Evolutionary conservation across 2,113 vertebrate species (phyloP).

Genomic region (Deroptyus accipitrinus): DNA sequence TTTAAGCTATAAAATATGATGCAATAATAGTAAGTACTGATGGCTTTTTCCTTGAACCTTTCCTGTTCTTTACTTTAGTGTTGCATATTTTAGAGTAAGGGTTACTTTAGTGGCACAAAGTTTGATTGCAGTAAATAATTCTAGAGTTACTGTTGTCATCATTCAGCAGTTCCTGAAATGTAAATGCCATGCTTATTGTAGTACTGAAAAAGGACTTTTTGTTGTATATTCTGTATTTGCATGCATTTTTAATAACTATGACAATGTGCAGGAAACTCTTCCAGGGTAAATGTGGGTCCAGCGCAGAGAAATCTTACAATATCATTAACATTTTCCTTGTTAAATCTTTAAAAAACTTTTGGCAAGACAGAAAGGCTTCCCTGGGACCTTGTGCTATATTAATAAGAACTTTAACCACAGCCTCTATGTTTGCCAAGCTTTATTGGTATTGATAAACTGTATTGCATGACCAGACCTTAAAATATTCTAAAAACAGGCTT

Average conservation of each 20-base stretch:
- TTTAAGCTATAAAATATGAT: not conserved
- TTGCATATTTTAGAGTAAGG: not conserved
- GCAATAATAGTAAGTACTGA: not conserved
- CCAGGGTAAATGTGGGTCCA: not conserved
- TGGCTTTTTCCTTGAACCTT: not conserved
- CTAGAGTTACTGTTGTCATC: not conserved
- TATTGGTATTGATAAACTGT: not conserved
- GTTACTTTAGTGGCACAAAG: not conserved
- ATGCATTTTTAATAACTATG: not conserved
- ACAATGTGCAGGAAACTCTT: not conserved
- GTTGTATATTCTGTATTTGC: not conserved
- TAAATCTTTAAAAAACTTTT: slow-evolving; percentile 35
- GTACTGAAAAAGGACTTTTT: not conserved
- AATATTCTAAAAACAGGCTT: not conserved
- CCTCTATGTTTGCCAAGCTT: not conserved
- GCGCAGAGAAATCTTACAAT: not conserved
- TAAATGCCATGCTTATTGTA: not conserved
- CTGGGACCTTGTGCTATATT: not conserved
- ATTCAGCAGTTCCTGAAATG: not conserved
- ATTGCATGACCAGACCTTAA: not conserved
- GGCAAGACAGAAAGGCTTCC: not conserved
- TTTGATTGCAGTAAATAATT: not conserved
- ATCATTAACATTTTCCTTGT: not conserved
- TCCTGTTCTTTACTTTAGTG: not conserved
- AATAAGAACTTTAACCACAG: not conserved